Conservation (phyloP, 2,888 invertebrate genomes). For the Tenthredo amoena region DNA sequence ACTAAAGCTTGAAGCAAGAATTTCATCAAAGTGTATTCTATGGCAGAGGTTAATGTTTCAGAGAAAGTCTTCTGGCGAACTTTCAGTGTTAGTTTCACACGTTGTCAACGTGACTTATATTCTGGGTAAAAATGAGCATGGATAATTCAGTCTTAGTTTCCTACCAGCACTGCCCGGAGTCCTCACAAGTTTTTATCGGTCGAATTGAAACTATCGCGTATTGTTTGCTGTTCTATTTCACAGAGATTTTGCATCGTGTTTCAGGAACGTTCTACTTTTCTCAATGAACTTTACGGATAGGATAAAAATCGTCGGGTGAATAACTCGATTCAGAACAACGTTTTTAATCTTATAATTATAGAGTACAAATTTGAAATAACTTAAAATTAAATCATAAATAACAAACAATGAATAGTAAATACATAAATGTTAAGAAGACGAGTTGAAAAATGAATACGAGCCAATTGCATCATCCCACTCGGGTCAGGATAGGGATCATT, state of each 20-base stretch:
- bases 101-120: slow-evolving; percentile 19
- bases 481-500: neutral
- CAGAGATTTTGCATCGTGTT: neutral
- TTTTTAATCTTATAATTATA: slow-evolving; percentile 27
- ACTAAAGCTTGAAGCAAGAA: neutral
- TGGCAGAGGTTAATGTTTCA: slow-evolving; percentile 34
- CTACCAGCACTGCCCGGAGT: neutral
- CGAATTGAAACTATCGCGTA: neutral
- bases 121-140: slow-evolving; percentile 3
- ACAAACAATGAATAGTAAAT: slow-evolving; percentile 54
- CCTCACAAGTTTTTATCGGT: neutral
- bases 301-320: neutral
- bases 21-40: neutral
- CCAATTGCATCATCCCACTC: slow-evolving; percentile 61
- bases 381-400: slow-evolving; percentile 63
- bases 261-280: neutral
- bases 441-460: slow-evolving; percentile 27
- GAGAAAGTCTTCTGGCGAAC: slow-evolving; percentile 38
- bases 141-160: slow-evolving; percentile 4
- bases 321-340: neutral
- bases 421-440: slow-evolving; percentile 33
- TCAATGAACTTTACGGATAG: neutral
- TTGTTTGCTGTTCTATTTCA: neutral
- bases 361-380: slow-evolving; percentile 51
- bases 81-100: slow-evolving; percentile 41